Evolutionary conservation across 2,113 vertebrate genomes (phyloP).

Genomic region (Sturnus vulgaris): DNA sequence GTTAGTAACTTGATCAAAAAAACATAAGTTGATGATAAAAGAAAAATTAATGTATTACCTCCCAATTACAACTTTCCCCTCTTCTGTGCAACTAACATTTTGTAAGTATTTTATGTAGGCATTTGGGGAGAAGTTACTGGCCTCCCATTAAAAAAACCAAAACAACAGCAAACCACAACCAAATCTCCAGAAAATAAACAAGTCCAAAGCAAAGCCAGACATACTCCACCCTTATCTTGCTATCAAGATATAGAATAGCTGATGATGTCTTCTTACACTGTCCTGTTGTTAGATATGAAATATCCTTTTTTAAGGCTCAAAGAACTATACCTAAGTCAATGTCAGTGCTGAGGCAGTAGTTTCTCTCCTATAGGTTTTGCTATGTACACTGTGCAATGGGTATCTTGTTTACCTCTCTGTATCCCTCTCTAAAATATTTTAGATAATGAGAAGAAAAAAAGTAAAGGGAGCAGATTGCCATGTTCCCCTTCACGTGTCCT

Average conservation of each 20-base stretch:
- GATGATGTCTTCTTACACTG: not conserved
- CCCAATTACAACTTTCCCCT: not conserved
- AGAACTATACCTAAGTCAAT: not conserved
- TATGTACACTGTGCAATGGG: not conserved
- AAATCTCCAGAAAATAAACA: not conserved
- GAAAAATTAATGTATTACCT: not conserved
- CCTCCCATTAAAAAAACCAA: not conserved
- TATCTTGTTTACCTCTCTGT: not conserved
- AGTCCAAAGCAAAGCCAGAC: not conserved
- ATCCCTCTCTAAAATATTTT: constrained; percentile 16
- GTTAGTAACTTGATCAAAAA: not conserved
- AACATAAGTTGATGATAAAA: not conserved
- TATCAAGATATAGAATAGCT: not conserved
- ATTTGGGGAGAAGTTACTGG: not conserved
- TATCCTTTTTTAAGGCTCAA: not conserved
- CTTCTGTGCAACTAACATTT: not conserved
- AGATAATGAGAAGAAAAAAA: constrained; percentile 79
- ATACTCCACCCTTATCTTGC: not conserved
- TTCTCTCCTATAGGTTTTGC: not conserved
- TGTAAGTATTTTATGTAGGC: not conserved
- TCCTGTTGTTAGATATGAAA: not conserved
- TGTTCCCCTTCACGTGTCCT: constrained; percentile 81
- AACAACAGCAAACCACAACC: not conserved
- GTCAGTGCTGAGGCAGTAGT: not conserved
- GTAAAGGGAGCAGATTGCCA: constrained; percentile 66